Evolutionary conservation across 1,140 invertebrate species (phyloP).

Genomic region (Drosophila teissieri): DNA sequence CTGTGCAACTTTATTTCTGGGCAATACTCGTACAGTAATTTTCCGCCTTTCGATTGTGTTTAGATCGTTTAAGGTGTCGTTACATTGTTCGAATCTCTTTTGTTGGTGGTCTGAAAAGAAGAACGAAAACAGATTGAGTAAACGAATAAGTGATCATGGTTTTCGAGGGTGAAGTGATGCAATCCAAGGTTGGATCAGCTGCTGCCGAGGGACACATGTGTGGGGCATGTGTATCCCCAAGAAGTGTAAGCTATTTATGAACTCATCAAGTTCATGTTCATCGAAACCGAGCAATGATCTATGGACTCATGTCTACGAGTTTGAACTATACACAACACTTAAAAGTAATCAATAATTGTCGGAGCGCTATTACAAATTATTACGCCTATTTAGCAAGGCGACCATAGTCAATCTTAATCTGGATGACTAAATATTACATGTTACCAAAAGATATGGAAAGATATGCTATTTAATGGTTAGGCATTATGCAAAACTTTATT

Average conservation of each 20-base stretch:
- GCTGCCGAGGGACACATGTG: slow-evolving; percentile 30
- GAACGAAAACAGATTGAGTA: slow-evolving; percentile 18
- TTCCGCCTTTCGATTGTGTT: slow-evolving; percentile 15
- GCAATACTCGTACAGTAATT: slow-evolving; percentile 3
- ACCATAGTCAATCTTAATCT: too few relatives aligned
- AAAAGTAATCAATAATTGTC: neutral
- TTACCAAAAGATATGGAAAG: too few relatives aligned
- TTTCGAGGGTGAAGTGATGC: slow-evolving; percentile 21
- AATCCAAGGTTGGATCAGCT: slow-evolving; percentile 46
- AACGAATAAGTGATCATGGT: slow-evolving; percentile 10
- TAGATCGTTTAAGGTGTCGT: slow-evolving; percentile 25
- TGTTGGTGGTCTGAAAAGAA: slow-evolving; percentile 40
- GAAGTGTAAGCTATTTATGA: slow-evolving; percentile 38
- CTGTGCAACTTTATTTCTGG: slow-evolving; percentile 1
- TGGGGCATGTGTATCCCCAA: slow-evolving; percentile 29
- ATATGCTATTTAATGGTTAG: too few relatives aligned
- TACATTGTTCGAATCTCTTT: slow-evolving; percentile 51
- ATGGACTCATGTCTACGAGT: neutral
- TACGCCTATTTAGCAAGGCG: too few relatives aligned
- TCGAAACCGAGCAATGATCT: neutral
- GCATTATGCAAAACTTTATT: neutral
- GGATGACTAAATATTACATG: too few relatives aligned
- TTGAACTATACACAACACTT: neutral
- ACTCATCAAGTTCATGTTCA: slow-evolving; percentile 34
- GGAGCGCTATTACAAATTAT: neutral